Base-by-base conservation (phyloP, 2,113 vertebrate genomes). In the Nothocercus julius region DNA sequence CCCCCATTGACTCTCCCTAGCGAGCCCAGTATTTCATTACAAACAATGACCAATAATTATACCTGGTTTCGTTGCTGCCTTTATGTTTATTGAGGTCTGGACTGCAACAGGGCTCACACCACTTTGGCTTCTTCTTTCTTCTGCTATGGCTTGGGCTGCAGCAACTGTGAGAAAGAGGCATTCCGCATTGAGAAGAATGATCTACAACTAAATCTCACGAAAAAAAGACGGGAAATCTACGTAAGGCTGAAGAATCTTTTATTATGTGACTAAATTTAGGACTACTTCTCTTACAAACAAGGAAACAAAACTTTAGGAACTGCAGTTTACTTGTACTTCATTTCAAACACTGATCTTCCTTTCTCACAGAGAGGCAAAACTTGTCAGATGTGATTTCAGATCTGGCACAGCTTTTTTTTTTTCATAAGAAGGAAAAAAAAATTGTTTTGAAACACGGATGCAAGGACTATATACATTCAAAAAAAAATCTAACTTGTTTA, bases 61-160 rank as follows among this genome's bases (percentile, higher is more conserved):
- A 99, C 99, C 99, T 98, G 99, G 99, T 97, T 98, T 99, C 82
- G 96, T 97, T 83, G 97, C 16, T 86, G 98, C 77, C 84, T 95
- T 97, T 85, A 91, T 68, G 69, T 27, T 96, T 78, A 96, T 54
- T 82, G 97, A 85, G 36, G 97, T 77, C 5, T 96, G 96, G 69
- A 97, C 61, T 67, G 95, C 75, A 78, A 97, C 72, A 58, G 98
- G 97, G 94, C 97, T 98, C 95, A 96, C 79, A 14, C 97, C 97
- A 72, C 97, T 87, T 91, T 98, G 98, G 96, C 96, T 98, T 88
- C 98, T 98, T 93, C 98, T 98, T 97, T 99, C 99, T 86, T 99
- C 98, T 25, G 98, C 99, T 93, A 99, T 97, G 30, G 98, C 98
- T 83, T 99, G 98, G 68, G 99, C 99, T 73, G 98, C 98, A 97